phyloP scores from a whole-genome alignment of 2,113 vertebrate genomes.

The Bubo blakistoni region DNA sequence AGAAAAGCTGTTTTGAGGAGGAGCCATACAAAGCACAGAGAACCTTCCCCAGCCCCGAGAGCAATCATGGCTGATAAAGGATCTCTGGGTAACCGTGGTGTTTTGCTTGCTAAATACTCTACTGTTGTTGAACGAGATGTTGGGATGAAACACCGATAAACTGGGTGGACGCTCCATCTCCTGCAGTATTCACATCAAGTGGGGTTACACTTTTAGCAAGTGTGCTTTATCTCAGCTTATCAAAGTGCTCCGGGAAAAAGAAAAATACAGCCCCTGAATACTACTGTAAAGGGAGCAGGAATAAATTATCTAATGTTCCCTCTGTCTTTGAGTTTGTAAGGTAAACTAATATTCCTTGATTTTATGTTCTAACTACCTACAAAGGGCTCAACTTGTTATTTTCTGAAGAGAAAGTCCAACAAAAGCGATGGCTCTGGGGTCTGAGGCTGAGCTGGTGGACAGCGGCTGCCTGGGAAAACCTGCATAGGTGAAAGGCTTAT shows the following conservation, averaged over 20 bases:
- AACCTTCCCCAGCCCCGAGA: not conserved
- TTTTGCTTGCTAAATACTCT: not conserved
- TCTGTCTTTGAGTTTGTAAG: not conserved
- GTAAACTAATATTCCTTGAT: not conserved
- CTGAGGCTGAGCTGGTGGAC: not conserved
- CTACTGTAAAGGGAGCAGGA: not conserved
- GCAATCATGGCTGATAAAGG: accelerated
- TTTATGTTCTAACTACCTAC: not conserved
- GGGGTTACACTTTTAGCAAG: not conserved
- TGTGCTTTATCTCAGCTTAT: not conserved
- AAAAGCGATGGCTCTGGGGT: not conserved
- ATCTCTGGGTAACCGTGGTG: accelerated
- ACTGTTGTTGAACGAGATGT: not conserved
- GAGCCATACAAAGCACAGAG: not conserved
- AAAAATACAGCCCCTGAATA: too few species aligned
- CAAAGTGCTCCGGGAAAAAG: not conserved
- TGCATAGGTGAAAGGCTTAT: not conserved
- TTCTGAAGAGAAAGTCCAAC: not conserved
- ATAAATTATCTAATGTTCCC: not conserved
- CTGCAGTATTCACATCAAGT: accelerated
- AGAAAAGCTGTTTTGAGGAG: not conserved
- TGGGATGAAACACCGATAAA: accelerated
- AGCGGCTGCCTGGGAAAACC: not conserved
- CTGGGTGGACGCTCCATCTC: not conserved
- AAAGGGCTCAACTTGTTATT: not conserved